Evolutionary conservation across 2,797 vertebrate species (phyloP).

Genomic region (Chelon auratus): DNA sequence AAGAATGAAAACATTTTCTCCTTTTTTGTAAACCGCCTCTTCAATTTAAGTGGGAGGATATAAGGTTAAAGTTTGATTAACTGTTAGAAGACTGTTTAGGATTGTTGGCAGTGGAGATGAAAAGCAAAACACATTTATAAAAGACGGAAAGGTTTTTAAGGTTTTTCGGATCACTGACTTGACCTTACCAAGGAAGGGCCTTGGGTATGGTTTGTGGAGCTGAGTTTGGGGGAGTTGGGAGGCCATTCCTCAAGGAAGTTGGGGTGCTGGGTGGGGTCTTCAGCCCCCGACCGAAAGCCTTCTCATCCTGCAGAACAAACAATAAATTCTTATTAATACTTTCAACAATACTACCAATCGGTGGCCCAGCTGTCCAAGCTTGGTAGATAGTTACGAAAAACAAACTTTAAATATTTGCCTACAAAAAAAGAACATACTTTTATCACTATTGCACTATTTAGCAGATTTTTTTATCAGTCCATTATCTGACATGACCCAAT

Average conservation of each 20-base stretch:
- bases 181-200: slow-evolving; percentile 61
- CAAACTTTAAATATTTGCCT: neutral
- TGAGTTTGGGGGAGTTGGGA: slow-evolving; percentile 77
- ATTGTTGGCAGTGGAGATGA: neutral
- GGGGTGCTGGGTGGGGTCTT: slow-evolving; percentile 81
- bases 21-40: slow-evolving; percentile 1
- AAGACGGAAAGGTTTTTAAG: neutral
- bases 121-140: no score
- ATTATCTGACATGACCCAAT: neutral
- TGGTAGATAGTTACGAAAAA: neutral
- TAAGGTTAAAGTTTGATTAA: neutral
- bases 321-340: neutral
- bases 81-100: no score
- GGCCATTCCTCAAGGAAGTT: slow-evolving; percentile 78
- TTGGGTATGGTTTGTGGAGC: slow-evolving; percentile 85
- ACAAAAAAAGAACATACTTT: neutral
- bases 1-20: neutral
- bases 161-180: neutral
- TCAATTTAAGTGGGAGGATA: slow-evolving; percentile 16
- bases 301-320: slow-evolving; percentile 82
- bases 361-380: neutral
- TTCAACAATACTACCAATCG: neutral
- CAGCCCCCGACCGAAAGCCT: slow-evolving; percentile 69
- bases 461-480: neutral
- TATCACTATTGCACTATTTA: neutral